A percentile compares a stretch with the other conserved stretches of the same genome.
These are phyloP conservation scores for Samia ricini DNA, from an alignment of 1,140 invertebrate species.

Conservation along the genomic window DNA sequence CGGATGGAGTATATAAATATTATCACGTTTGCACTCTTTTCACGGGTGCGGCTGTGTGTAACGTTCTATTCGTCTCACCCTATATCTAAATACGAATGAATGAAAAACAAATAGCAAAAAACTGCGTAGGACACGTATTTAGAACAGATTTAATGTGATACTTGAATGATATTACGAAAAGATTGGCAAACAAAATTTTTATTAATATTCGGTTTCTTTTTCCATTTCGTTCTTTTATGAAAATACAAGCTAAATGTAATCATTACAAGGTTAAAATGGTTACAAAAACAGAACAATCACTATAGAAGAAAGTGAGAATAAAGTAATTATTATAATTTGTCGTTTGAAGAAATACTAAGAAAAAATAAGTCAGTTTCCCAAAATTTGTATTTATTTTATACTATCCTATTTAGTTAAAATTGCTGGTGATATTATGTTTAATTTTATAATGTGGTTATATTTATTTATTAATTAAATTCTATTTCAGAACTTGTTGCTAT, in stretches of 20 bases:
- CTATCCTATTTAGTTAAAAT: too few relatives aligned
- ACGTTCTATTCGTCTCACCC: conserved; percentile 11
- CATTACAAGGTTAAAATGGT: background rate
- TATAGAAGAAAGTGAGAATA: too few relatives aligned
- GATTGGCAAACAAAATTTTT: background rate
- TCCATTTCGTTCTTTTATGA: background rate
- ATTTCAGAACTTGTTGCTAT: too few relatives aligned
- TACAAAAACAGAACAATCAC: too few relatives aligned
- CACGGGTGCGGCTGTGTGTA: background rate
- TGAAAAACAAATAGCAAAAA: conserved; percentile 20
- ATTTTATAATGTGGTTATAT: too few relatives aligned
- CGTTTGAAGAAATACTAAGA: too few relatives aligned
- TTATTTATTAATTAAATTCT: too few relatives aligned
- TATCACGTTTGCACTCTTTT: conserved; percentile 28
- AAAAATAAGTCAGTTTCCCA: too few relatives aligned
- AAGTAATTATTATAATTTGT: too few relatives aligned
- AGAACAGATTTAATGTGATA: conserved; percentile 11
- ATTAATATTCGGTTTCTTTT: background rate
- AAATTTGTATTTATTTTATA: too few relatives aligned
- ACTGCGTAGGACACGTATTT: conserved; percentile 24
- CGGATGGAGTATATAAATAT: conserved; percentile 21
- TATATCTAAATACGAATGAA: conserved; percentile 11
- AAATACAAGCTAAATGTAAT: background rate
- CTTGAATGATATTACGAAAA: background rate
- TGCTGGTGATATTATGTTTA: too few relatives aligned